A percentile compares a stretch with the other conserved stretches of the same genome.
These are phyloP conservation scores for Piaya cayana DNA, from an alignment of 2,113 vertebrate species.

Conservation along the genomic window DNA sequence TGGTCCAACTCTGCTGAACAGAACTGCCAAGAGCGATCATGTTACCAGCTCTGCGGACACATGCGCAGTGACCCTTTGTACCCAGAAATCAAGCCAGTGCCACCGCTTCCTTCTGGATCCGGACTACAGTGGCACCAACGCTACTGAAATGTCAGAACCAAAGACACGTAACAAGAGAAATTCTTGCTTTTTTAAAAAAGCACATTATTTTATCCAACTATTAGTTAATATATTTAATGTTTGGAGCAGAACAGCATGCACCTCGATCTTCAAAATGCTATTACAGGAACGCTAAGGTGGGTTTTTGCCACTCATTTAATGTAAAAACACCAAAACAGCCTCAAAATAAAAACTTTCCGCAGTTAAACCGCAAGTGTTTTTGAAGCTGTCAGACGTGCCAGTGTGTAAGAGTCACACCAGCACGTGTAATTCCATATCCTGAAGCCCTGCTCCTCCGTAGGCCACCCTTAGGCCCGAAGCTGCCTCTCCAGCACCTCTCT, in stretches of 20 bases:
- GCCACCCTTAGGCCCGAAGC: neutral
- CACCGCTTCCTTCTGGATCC: conserved; percentile 15
- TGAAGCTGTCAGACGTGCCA: neutral
- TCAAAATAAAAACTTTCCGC: neutral
- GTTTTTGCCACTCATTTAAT: neutral
- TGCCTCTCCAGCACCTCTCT: neutral
- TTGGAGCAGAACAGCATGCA: neutral
- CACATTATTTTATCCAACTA: neutral
- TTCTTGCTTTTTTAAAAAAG: too few relatives aligned
- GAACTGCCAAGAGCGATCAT: conserved; percentile 46
- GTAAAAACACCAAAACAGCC: neutral
- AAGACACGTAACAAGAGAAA: neutral
- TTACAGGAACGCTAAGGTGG: neutral
- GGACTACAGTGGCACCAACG: neutral
- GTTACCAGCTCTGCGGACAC: conserved; percentile 53
- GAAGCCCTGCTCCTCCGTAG: neutral
- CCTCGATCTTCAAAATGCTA: neutral
- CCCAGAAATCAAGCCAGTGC: neutral
- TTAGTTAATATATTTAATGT: neutral
- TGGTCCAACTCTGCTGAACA: neutral
- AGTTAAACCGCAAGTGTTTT: neutral
- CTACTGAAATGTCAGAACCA: neutral
- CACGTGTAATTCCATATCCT: neutral
- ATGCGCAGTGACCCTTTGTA: neutral
- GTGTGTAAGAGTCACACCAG: neutral